Conservation (phyloP, 2,113 vertebrate species). For the Ascaphus truei region DNA sequence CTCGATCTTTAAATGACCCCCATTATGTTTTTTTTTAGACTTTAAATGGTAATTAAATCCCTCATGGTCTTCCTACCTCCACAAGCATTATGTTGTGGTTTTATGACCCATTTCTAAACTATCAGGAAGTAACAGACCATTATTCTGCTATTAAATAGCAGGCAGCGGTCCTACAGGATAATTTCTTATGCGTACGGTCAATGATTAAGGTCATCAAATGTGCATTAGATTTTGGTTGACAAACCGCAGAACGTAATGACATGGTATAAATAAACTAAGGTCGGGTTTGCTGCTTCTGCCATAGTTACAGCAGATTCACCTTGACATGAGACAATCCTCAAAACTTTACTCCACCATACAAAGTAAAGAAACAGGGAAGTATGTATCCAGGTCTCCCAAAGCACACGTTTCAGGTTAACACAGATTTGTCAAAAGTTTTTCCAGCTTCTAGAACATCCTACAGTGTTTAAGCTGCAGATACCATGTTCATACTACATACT, state of each 20-base stretch:
- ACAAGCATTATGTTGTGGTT: conserved; percentile 22
- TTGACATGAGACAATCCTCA: too few relatives aligned
- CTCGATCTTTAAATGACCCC: conserved; percentile 21
- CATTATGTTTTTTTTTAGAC: background rate
- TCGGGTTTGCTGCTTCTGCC: too few relatives aligned
- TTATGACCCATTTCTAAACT: conserved; percentile 33
- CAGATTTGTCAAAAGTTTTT: background rate
- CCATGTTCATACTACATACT: too few relatives aligned
- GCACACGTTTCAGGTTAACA: too few relatives aligned
- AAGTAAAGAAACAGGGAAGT: too few relatives aligned
- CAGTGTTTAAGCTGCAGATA: too few relatives aligned
- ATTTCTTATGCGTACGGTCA: conserved; percentile 8
- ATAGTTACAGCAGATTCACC: background rate
- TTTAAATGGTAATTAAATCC: conserved; percentile 25
- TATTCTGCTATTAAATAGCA: conserved; percentile 20
- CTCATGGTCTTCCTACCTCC: background rate
- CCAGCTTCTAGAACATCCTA: too few relatives aligned
- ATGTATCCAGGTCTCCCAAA: too few relatives aligned
- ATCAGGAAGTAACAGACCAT: conserved; percentile 30
- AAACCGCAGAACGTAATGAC: background rate
- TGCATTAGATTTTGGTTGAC: conserved; percentile 1
- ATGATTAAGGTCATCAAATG: conserved; percentile 15
- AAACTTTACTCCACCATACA: too few relatives aligned
- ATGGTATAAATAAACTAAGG: conserved; percentile 1
- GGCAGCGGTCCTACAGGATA: conserved; percentile 19